These are phyloP conservation scores for Anser cygnoides DNA, from an alignment of 2,113 vertebrate species.

Conservation along the genomic window DNA sequence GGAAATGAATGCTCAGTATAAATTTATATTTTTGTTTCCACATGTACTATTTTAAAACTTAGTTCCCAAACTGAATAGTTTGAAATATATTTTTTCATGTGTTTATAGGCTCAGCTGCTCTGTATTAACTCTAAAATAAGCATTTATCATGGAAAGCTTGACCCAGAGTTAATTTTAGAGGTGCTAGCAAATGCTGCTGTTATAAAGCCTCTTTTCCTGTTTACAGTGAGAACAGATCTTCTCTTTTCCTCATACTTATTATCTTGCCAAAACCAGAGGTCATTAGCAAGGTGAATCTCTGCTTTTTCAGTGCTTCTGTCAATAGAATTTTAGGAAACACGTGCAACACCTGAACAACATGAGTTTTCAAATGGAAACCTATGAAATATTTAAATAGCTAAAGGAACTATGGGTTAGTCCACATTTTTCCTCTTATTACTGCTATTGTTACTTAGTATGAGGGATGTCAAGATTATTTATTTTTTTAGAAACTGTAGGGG, in stretches of 20 bases:
- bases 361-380: not conserved
- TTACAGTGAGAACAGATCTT: slow-evolving; percentile 47
- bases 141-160: slow-evolving; percentile 39
- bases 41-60: slow-evolving; percentile 11
- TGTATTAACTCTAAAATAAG: slow-evolving; percentile 29
- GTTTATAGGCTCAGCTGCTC: slow-evolving; percentile 6
- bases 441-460: not conserved
- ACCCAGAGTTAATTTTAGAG: slow-evolving; percentile 57
- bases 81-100: not conserved
- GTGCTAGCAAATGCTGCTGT: slow-evolving; percentile 33
- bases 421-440: not conserved
- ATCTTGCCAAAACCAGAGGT: slow-evolving; percentile 47
- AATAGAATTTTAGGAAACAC: slow-evolving; percentile 8
- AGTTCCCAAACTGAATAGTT: slow-evolving; percentile 1
- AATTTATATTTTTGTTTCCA: slow-evolving; percentile 14
- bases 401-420: not conserved
- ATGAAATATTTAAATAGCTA: not conserved
- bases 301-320: slow-evolving; percentile 5
- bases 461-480: not conserved
- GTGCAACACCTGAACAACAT: not conserved
- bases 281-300: slow-evolving; percentile 43
- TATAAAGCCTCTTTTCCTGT: slow-evolving; percentile 48
- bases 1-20: not conserved
- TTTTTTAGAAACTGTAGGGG: not conserved
- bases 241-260: not conserved